phyloP scores from a whole-genome alignment of 2,797 vertebrate species.

The Menidia menidia region DNA sequence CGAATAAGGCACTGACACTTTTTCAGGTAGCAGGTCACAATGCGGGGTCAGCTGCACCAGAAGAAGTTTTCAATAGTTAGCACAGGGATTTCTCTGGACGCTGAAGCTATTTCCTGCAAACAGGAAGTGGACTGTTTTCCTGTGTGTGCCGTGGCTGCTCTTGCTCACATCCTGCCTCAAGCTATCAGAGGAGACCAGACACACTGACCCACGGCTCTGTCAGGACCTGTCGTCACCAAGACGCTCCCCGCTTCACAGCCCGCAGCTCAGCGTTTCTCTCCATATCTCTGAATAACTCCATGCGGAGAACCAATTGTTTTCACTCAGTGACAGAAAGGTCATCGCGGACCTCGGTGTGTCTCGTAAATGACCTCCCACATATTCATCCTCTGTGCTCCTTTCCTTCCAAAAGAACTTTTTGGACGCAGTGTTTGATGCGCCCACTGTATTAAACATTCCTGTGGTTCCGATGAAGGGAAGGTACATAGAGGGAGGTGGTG shows the following conservation, averaged over 20 bases:
- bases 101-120: conserved; percentile 74
- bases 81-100: conserved; percentile 62
- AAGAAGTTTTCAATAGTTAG: conserved; percentile 55
- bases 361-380: conserved; percentile 19
- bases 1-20: background rate
- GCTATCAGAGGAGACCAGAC: conserved; percentile 73
- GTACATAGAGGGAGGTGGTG: conserved; percentile 38
- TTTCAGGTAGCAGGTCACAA: conserved; percentile 15
- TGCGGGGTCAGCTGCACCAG: conserved; percentile 29
- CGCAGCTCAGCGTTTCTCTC: conserved; percentile 13
- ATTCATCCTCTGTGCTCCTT: conserved; percentile 4
- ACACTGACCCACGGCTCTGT: conserved; percentile 67
- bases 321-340: conserved; percentile 14
- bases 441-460: conserved; percentile 58
- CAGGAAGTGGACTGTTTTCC: conserved; percentile 83
- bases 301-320: conserved; percentile 24
- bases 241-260: conserved; percentile 14
- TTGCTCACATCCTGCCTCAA: conserved; percentile 77
- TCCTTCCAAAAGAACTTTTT: conserved; percentile 23
- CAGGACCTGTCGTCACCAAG: conserved; percentile 41
- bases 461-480: conserved; percentile 39
- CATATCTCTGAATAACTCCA: conserved; percentile 14
- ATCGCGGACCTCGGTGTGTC: conserved; percentile 16
- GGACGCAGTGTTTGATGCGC: conserved; percentile 34
- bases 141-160: conserved; percentile 75